Evolutionary conservation across 2,888 invertebrate genomes (phyloP).

Genomic region (Melitaea athalia): DNA sequence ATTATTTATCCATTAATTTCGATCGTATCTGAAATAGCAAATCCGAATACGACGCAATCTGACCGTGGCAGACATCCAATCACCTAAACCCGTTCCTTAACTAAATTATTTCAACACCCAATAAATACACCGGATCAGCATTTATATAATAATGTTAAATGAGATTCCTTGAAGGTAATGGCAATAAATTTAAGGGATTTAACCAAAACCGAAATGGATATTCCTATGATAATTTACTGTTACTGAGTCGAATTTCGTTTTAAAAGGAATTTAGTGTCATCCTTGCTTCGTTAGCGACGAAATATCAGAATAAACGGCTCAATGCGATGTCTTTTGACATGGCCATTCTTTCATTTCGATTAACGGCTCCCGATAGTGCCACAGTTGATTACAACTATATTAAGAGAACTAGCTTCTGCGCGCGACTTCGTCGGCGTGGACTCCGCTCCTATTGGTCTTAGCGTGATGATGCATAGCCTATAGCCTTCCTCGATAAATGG

Average conservation of each 20-base stretch:
- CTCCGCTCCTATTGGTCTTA: too few species aligned
- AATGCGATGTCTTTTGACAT: too few species aligned
- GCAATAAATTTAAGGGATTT: constrained; percentile 17
- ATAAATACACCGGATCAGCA: constrained; percentile 16
- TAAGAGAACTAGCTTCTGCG: too few species aligned
- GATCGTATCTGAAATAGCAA: constrained; percentile 17
- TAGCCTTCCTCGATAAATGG: too few species aligned
- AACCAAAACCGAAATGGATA: constrained; percentile 10
- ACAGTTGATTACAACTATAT: too few species aligned
- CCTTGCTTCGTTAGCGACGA: too few species aligned
- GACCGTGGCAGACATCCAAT: constrained; percentile 25
- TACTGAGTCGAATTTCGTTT: not conserved
- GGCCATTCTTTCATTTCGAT: too few species aligned
- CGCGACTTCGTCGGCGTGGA: too few species aligned
- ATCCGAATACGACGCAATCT: constrained; percentile 12
- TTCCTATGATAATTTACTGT: constrained; percentile 17
- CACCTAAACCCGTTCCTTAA: constrained; percentile 23
- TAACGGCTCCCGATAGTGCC: too few species aligned
- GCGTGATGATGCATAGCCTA: too few species aligned
- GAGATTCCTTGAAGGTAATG: constrained; percentile 13
- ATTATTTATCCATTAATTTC: constrained; percentile 1
- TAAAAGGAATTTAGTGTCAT: not conserved
- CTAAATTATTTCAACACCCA: constrained; percentile 16
- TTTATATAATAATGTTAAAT: constrained; percentile 24
- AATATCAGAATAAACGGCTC: too few species aligned